Percentiles rank a stretch among this genome's conserved stretches.
These are phyloP conservation scores for Muscicapa adusta DNA, from an alignment of 2,113 vertebrate species.

Conservation along the genomic window DNA sequence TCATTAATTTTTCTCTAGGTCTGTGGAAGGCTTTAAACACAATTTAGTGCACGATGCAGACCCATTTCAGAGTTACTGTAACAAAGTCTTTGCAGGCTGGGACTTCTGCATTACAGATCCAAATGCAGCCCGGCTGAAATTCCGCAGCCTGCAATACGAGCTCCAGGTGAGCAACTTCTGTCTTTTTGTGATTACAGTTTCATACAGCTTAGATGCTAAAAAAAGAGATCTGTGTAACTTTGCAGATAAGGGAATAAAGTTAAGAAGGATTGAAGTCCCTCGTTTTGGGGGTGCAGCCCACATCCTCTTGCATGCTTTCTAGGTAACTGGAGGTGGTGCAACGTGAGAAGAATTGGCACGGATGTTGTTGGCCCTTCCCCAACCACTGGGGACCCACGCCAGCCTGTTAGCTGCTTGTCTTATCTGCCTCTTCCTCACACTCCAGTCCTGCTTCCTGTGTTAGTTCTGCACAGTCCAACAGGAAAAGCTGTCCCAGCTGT, in stretches of 20 bases:
- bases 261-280: not conserved
- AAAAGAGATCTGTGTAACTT: not conserved
- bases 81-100: slow-evolving; percentile 96
- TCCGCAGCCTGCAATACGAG: slow-evolving; percentile 85
- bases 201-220: not conserved
- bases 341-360: fast-evolving
- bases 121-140: slow-evolving; percentile 78
- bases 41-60: slow-evolving; percentile 85
- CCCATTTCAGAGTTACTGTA: slow-evolving; percentile 94
- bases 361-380: not conserved
- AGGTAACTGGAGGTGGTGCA: not conserved
- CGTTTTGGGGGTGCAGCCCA: not conserved
- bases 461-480: not conserved
- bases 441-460: slow-evolving; percentile 11
- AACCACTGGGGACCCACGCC: not conserved
- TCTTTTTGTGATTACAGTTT: not conserved
- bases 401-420: not conserved
- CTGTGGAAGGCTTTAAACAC: slow-evolving; percentile 85
- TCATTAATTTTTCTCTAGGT: slow-evolving; percentile 65
- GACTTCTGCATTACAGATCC: slow-evolving; percentile 92
- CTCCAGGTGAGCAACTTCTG: slow-evolving; percentile 75
- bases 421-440: not conserved
- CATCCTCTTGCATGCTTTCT: not conserved
- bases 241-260: not conserved
- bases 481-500: not conserved